Percentiles rank a stretch among this genome's conserved stretches.
Evolutionary conservation across 2,113 vertebrate genomes (phyloP).

Genomic region (Sapajus apella): DNA sequence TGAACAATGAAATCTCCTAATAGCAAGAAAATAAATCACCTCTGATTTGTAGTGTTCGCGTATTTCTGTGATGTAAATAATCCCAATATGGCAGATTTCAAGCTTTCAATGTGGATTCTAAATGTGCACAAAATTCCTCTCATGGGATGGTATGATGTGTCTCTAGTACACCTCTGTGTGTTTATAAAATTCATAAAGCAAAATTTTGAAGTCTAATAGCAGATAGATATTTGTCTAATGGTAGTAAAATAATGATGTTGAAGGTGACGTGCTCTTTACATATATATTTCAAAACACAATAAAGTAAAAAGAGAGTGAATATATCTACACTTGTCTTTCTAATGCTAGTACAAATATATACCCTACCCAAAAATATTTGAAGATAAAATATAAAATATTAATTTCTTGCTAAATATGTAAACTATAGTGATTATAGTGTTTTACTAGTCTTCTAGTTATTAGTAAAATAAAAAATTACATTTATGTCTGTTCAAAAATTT

Average conservation of each 20-base stretch:
- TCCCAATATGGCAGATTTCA: neutral
- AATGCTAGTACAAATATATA: neutral
- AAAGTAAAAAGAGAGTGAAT: neutral
- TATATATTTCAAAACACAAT: neutral
- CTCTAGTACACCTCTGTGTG: neutral
- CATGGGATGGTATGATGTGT: neutral
- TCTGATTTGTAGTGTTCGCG: neutral
- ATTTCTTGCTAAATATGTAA: neutral
- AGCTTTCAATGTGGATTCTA: neutral
- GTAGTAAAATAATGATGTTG: neutral
- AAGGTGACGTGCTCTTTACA: neutral
- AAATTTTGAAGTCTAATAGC: neutral
- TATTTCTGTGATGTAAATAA: neutral
- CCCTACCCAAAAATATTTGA: neutral
- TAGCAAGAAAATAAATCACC: neutral
- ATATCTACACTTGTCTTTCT: neutral
- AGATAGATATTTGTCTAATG: neutral
- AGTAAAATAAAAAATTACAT: neutral
- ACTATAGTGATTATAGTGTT: neutral
- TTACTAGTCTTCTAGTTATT: neutral
- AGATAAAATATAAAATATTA: neutral
- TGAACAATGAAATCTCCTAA: neutral
- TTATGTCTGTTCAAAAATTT: neutral
- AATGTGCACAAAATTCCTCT: neutral
- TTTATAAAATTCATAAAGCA: neutral